Base-by-base conservation (phyloP, 2,797 vertebrate genomes). In the Melanotaenia maccullochi region DNA sequence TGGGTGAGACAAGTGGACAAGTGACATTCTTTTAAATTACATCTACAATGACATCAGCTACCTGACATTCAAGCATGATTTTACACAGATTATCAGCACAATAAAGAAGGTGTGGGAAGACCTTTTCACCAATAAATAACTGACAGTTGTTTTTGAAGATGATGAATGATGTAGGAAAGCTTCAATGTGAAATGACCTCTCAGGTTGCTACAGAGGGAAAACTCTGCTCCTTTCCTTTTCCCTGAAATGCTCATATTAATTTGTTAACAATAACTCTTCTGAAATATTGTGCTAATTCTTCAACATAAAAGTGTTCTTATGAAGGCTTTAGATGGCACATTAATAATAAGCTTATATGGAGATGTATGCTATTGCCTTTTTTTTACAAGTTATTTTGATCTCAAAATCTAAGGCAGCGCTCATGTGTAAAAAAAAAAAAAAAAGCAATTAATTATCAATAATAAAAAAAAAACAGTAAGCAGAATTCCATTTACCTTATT, bases 11-110 rank as follows among this genome's bases (percentile, higher is more conserved):
- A 78, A 71, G 84, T 81, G 64, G 82, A 78, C 82, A 9, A 61
- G 86, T 73, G 65, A 75, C 90, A 93, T 93, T 93, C 86, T 85
- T 85, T 58, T 24, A 65, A 67, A 72, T 85, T 66, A 65, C 80
- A 85, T 81, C 65, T 35, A 18, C 42, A 40, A 28, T 85, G 80
- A 89, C 65, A 68, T 85, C 59, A 81, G 74, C 67, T 22, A 18
- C 14, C 56, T 69, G 69, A 73, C 64, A 78, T 73, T 40, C 65
- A 70, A 38, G 20, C 55, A 47, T 63, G 33, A 71, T 77, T 81
- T 79, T 70, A 55, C 24, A 60, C 59, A 56, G 52, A 60, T 49
- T 56, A 54, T 1, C 9, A 35, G 7, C 9, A 52, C 2, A 38
- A 63, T 28, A 36, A 71, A 66, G 54, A 75, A 33, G 38, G 38